Evolutionary conservation across 1,140 invertebrate genomes (phyloP).

Genomic region (Choristoneura fumiferana): DNA sequence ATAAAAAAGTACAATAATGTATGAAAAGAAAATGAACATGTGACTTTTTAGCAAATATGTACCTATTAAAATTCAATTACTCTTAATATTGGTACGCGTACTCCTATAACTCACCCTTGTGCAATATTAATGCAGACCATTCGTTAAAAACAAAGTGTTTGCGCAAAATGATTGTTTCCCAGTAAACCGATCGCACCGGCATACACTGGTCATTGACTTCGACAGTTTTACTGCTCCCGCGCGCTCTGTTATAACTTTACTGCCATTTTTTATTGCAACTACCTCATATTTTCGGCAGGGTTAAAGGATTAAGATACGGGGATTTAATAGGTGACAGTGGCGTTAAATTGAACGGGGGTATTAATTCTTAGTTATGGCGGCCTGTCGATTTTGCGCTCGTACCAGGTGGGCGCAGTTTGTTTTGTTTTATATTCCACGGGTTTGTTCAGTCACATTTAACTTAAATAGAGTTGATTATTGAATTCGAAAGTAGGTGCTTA

Average conservation of each 20-base stretch:
- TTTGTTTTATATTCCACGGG: too few relatives aligned
- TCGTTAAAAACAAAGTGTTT: background rate
- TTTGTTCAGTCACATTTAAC: too few relatives aligned
- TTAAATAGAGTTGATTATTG: too few relatives aligned
- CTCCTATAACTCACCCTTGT: too few relatives aligned
- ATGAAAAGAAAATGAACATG: too few relatives aligned
- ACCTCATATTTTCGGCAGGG: conserved; percentile 59
- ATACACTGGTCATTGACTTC: conserved; percentile 43
- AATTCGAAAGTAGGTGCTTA: too few relatives aligned
- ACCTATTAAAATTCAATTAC: too few relatives aligned
- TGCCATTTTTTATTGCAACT: conserved; percentile 60
- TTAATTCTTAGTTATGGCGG: conserved; percentile 14
- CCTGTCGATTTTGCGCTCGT: background rate
- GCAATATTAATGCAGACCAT: background rate
- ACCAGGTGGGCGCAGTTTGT: background rate
- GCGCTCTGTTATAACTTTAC: conserved; percentile 55
- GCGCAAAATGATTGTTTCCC: conserved; percentile 23
- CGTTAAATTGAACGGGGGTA: conserved; percentile 16
- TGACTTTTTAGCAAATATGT: too few relatives aligned
- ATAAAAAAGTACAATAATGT: too few relatives aligned
- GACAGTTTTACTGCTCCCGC: conserved; percentile 59
- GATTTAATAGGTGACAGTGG: conserved; percentile 31
- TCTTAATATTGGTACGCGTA: too few relatives aligned
- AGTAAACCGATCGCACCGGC: conserved; percentile 26
- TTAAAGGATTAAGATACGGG: conserved; percentile 48